phyloP scores from a whole-genome alignment of 2,113 vertebrate species.

The Ptyas mucosa region DNA sequence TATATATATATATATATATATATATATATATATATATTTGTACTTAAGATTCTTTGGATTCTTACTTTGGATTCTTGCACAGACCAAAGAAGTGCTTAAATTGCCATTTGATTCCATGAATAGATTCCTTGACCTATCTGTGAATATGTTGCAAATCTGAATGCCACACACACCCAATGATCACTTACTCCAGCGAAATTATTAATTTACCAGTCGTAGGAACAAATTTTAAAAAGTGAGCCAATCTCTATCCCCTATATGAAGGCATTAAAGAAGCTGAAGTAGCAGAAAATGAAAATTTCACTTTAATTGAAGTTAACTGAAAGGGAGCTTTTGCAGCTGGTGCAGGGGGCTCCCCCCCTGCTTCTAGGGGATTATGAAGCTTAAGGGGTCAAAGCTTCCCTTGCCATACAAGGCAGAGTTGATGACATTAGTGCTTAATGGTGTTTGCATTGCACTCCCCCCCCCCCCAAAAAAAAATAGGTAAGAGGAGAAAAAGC shows the following conservation, averaged over 20 bases:
- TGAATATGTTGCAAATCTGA: neutral
- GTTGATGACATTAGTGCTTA: constrained; percentile 38
- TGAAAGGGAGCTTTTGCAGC: constrained; percentile 5
- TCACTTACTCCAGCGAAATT: no score
- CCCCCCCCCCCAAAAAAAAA: neutral
- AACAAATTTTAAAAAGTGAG: neutral
- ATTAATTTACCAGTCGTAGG: neutral
- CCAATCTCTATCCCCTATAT: accelerated
- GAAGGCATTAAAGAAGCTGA: neutral
- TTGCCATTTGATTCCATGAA: neutral
- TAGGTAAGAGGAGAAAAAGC: constrained; percentile 22
- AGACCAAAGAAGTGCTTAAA: neutral
- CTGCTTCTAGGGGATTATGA: constrained; percentile 34
- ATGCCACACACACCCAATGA: neutral
- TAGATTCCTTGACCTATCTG: neutral
- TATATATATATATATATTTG: neutral
- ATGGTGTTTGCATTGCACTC: constrained; percentile 42
- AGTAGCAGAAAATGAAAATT: neutral
- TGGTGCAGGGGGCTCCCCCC: constrained; percentile 19
- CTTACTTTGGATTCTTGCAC: neutral
- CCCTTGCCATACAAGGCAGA: constrained; percentile 5
- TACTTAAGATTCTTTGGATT: neutral
- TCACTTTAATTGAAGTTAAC: constrained; percentile 23
- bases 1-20: no score
- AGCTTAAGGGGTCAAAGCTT: constrained; percentile 43